These are phyloP conservation scores for Pollicipes pollicipes DNA, from an alignment of 1,140 invertebrate species.

Conservation along the genomic window DNA sequence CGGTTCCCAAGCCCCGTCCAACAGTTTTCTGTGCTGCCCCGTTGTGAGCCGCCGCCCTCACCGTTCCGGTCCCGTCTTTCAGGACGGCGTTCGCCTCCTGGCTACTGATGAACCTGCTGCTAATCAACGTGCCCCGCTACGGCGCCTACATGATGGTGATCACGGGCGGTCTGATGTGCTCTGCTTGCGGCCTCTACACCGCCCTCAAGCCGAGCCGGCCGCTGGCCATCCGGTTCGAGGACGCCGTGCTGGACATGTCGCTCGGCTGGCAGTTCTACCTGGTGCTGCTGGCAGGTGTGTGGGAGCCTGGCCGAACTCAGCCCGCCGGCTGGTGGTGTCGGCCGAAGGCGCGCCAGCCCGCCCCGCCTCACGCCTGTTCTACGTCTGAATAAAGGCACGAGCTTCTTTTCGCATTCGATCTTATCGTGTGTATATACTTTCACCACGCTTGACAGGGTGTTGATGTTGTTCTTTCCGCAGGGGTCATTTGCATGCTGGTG, in stretches of 20 bases:
- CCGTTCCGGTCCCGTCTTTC: too few species aligned
- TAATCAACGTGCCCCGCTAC: constrained; percentile 79
- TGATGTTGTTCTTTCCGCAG: constrained; percentile 36
- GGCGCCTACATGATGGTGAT: constrained; percentile 73
- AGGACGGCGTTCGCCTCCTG: constrained; percentile 77
- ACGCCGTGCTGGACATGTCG: constrained; percentile 53
- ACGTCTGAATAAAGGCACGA: too few species aligned
- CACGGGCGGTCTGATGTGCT: constrained; percentile 38
- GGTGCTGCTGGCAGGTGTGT: constrained; percentile 67
- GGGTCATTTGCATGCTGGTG: constrained; percentile 47
- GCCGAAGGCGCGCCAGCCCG: too few species aligned
- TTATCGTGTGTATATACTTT: too few species aligned
- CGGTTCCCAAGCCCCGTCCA: too few species aligned
- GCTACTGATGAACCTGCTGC: constrained; percentile 76
- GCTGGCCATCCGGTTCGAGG: constrained; percentile 65
- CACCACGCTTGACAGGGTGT: too few species aligned
- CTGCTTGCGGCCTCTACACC: constrained; percentile 53
- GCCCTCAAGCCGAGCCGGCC: constrained; percentile 59
- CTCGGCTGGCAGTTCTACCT: constrained; percentile 91
- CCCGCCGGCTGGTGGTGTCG: too few species aligned
- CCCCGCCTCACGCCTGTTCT: too few species aligned
- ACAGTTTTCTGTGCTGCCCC: too few species aligned
- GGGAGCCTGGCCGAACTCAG: too few species aligned
- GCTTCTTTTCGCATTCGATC: too few species aligned
- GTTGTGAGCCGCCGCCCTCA: too few species aligned